These are phyloP conservation scores for Megaceryle alcyon DNA, from an alignment of 2,797 vertebrate genomes.

Conservation along the genomic window DNA sequence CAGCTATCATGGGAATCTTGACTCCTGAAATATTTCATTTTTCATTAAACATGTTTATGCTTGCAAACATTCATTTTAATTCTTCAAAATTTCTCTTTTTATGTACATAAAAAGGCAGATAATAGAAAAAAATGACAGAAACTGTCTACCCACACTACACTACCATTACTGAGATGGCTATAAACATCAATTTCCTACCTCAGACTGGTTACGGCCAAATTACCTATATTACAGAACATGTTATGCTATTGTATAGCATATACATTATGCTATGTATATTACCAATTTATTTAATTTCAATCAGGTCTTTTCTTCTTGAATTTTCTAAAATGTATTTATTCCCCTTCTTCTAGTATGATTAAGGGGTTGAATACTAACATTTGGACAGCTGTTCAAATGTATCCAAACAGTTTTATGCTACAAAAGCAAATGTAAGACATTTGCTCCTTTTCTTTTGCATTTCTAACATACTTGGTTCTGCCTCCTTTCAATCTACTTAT, in stretches of 20 bases:
- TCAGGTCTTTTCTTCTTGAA: not conserved
- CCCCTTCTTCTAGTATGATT: not conserved
- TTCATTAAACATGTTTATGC: not conserved
- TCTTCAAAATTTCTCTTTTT: conserved; percentile 7
- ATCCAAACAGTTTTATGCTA: conserved; percentile 4
- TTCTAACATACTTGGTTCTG: not conserved
- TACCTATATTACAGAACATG: not conserved
- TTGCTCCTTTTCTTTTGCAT: not conserved
- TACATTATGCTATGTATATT: too few species aligned
- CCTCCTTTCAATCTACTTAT: not conserved
- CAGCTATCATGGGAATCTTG: not conserved
- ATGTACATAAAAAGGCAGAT: conserved; percentile 9
- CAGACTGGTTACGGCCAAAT: not conserved
- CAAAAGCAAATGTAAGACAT: conserved; percentile 3
- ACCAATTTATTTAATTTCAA: not conserved
- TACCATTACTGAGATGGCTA: not conserved
- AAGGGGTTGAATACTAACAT: conserved; percentile 31
- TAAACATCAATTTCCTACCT: not conserved
- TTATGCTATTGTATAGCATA: too few species aligned
- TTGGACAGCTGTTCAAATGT: conserved; percentile 34
- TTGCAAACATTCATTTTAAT: conserved; percentile 3
- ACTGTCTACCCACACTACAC: not conserved
- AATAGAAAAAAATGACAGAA: conserved; percentile 23
- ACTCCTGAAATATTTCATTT: conserved; percentile 28
- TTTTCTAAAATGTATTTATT: not conserved